Percentiles rank a stretch among this genome's conserved stretches.
These are phyloP conservation scores for Actinernus sp. DNA, from an alignment of 92 coral and sea anemone species.

Conservation along the genomic window DNA sequence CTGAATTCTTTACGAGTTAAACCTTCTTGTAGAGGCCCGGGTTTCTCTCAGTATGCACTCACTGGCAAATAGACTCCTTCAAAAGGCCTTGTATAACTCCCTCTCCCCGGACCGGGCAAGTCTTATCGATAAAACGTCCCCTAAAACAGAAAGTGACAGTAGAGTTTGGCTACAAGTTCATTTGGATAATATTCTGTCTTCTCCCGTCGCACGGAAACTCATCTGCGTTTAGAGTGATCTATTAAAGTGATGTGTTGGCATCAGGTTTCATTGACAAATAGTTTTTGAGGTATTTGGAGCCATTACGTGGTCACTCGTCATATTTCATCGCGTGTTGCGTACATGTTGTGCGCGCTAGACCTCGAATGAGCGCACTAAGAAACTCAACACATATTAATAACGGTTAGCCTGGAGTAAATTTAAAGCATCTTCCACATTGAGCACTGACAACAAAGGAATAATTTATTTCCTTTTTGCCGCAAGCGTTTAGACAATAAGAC, in stretches of 20 bases:
- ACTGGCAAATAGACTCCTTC: not conserved
- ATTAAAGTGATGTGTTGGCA: not conserved
- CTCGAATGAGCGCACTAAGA: too few species aligned
- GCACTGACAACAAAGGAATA: too few species aligned
- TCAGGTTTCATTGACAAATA: conserved; percentile 45
- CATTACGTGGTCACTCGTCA: too few species aligned
- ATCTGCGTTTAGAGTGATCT: conserved; percentile 33
- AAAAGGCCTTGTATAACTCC: not conserved
- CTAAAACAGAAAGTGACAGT: conserved; percentile 33
- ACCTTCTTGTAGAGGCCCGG: not conserved
- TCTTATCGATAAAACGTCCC: not conserved
- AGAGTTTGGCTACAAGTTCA: conserved; percentile 20
- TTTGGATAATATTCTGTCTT: conserved; percentile 40
- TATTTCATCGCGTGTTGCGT: too few species aligned
- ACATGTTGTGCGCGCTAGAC: too few species aligned
- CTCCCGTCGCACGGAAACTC: conserved; percentile 33
- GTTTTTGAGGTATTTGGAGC: conserved; percentile 41
- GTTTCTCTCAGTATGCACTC: not conserved
- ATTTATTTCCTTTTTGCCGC: too few species aligned
- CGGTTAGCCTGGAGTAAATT: too few species aligned
- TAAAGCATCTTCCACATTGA: too few species aligned
- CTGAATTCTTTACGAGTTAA: not conserved
- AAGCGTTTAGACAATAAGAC: too few species aligned
- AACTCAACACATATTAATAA: too few species aligned
- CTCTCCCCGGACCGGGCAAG: not conserved